phyloP scores from a whole-genome alignment of 2,888 invertebrate species.

The Gibbula magus region DNA sequence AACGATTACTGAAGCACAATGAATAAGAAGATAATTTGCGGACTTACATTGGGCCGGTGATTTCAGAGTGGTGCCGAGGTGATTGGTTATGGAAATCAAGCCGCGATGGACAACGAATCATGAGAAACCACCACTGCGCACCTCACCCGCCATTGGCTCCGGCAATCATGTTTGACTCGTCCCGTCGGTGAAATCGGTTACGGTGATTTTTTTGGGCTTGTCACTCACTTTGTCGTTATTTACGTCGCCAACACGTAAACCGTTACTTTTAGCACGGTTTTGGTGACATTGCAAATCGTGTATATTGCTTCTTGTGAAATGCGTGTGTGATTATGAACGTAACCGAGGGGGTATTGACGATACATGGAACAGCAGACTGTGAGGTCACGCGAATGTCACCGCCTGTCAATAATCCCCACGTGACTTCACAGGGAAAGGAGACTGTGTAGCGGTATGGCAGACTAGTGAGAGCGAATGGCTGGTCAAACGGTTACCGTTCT shows the following conservation, averaged over 20 bases:
- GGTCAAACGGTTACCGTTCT: not conserved
- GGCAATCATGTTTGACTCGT: not conserved
- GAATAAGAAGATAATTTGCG: slow-evolving; percentile 80
- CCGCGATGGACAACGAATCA: slow-evolving; percentile 87
- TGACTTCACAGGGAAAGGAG: slow-evolving; percentile 26
- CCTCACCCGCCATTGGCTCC: slow-evolving; percentile 40
- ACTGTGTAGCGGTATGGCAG: not conserved
- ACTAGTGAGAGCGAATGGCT: not conserved
- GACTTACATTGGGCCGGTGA: slow-evolving; percentile 79
- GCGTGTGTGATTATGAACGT: not conserved
- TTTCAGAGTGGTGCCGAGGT: slow-evolving; percentile 79
- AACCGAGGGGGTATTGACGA: slow-evolving; percentile 2
- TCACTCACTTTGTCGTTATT: too few species aligned
- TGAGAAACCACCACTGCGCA: slow-evolving; percentile 43
- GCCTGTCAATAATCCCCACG: slow-evolving; percentile 41
- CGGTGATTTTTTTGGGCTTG: not conserved
- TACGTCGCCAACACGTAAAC: too few species aligned
- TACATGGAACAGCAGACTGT: slow-evolving; percentile 36
- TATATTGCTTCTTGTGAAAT: too few species aligned
- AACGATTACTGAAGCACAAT: slow-evolving; percentile 35
- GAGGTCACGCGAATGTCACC: slow-evolving; percentile 37
- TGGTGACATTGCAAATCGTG: too few species aligned
- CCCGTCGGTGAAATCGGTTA: slow-evolving; percentile 2
- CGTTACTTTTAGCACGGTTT: too few species aligned
- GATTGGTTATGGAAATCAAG: slow-evolving; percentile 85